Conservation (phyloP, 2,888 invertebrate genomes). For the Cecidostiba fungosa region DNA sequence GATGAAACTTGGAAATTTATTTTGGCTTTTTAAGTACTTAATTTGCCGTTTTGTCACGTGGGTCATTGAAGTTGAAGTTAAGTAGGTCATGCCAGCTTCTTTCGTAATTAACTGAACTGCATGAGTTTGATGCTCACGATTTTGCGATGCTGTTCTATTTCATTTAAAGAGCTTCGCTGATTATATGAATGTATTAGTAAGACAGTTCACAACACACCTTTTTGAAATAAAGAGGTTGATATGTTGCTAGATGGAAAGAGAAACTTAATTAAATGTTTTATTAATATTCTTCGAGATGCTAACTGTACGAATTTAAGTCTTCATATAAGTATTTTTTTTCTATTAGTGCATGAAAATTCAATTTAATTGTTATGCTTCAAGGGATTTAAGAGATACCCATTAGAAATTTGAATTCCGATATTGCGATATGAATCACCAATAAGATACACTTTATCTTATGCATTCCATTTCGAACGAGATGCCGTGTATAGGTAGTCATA, state of each 20-base stretch:
- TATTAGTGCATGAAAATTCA: background rate
- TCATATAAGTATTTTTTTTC: background rate
- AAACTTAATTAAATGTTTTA: background rate
- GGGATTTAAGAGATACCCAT: background rate
- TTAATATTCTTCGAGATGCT: background rate
- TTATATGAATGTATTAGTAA: background rate
- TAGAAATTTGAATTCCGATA: background rate
- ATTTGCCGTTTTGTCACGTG: conserved; percentile 13
- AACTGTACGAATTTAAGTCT: background rate
- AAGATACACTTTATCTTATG: background rate
- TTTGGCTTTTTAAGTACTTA: conserved; percentile 9
- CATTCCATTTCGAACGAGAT: background rate
- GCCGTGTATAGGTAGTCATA: background rate
- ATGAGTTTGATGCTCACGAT: conserved; percentile 21
- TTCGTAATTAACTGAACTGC: conserved; percentile 14
- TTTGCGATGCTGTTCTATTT: conserved; percentile 13
- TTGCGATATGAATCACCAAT: background rate
- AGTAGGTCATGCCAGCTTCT: conserved; percentile 19
- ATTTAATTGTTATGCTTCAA: background rate
- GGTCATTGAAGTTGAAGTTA: conserved; percentile 11
- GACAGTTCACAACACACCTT: conserved; percentile 3
- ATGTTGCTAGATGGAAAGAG: background rate
- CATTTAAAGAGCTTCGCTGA: conserved; percentile 21
- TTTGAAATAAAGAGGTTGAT: background rate
- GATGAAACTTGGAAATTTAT: background rate